Conservation (phyloP, 2,888 invertebrate species). For the Drosophila multiciliata region DNA sequence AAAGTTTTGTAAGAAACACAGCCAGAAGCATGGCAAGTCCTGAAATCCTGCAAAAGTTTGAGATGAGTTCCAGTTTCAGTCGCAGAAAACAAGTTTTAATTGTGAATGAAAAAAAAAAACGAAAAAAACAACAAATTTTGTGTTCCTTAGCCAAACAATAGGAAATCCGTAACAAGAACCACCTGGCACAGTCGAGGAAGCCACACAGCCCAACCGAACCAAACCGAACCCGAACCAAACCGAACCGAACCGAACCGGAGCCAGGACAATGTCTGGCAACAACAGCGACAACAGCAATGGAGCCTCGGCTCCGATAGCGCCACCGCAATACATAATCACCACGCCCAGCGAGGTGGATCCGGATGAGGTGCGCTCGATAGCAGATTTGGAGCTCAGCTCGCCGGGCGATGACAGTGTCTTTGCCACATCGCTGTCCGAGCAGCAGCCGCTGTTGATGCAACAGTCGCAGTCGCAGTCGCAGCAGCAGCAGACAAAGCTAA, state of each 20-base stretch:
- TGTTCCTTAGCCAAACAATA: neutral
- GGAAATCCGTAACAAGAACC: neutral
- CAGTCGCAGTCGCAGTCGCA: neutral
- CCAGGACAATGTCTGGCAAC: conserved; percentile 56
- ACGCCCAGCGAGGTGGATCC: conserved; percentile 84
- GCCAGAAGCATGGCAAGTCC: too few species aligned
- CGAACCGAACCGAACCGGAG: neutral
- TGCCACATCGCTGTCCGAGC: conserved; percentile 36
- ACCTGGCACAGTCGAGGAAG: neutral
- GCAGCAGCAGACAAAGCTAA: conserved; percentile 50
- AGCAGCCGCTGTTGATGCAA: conserved; percentile 34
- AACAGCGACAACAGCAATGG: conserved; percentile 46
- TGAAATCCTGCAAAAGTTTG: conserved; percentile 4
- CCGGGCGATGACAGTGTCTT: conserved; percentile 59
- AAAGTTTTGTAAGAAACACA: neutral
- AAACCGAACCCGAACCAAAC: neutral
- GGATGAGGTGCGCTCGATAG: conserved; percentile 80
- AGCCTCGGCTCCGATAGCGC: conserved; percentile 48
- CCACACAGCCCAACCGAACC: neutral
- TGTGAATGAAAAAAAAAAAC: conserved; percentile 5
- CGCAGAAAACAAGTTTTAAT: conserved; percentile 26
- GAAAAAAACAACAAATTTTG: neutral
- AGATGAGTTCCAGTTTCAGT: conserved; percentile 45
- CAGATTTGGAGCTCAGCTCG: conserved; percentile 62
- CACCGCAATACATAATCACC: conserved; percentile 84